Percentiles rank a stretch among this genome's conserved stretches.
Evolutionary conservation across 2,113 vertebrate genomes (phyloP).

Genomic region (Oostethus manadensis): DNA sequence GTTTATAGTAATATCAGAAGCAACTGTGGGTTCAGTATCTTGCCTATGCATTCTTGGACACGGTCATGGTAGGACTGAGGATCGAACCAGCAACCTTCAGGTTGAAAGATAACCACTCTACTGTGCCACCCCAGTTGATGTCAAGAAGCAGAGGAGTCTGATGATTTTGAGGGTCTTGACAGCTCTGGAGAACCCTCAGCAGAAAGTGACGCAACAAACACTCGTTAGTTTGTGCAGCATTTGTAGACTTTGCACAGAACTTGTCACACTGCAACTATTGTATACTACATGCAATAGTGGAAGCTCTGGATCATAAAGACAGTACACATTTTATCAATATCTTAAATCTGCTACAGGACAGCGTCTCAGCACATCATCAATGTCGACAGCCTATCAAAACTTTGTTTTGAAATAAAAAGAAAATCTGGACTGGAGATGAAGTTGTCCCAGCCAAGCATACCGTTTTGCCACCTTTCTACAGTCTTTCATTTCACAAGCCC

Average conservation of each 20-base stretch:
- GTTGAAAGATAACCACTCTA: no score
- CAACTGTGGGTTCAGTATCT: no score
- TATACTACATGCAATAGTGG: conserved; percentile 4
- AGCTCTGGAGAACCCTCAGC: background rate
- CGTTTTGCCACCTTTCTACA: conserved; percentile 39
- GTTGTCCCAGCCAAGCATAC: conserved; percentile 35
- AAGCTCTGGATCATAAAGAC: conserved; percentile 31
- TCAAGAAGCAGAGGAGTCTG: background rate
- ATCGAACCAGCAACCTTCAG: no score
- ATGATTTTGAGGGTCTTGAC: background rate
- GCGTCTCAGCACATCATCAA: conserved; percentile 13
- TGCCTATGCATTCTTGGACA: no score
- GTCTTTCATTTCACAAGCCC: conserved; percentile 33
- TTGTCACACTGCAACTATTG: conserved; percentile 13
- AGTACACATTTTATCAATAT: conserved; percentile 6
- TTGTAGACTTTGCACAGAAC: conserved; percentile 21
- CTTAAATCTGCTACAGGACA: conserved; percentile 22
- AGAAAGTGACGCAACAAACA: conserved; percentile 5
- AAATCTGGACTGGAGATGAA: conserved; percentile 7
- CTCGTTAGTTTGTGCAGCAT: background rate
- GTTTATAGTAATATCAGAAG: background rate
- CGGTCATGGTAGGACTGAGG: no score
- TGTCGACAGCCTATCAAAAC: conserved; percentile 1
- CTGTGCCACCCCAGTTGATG: no score
- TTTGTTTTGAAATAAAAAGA: background rate